Base-by-base conservation (phyloP, 2,797 vertebrate species). In the Sebastes miniatus region DNA sequence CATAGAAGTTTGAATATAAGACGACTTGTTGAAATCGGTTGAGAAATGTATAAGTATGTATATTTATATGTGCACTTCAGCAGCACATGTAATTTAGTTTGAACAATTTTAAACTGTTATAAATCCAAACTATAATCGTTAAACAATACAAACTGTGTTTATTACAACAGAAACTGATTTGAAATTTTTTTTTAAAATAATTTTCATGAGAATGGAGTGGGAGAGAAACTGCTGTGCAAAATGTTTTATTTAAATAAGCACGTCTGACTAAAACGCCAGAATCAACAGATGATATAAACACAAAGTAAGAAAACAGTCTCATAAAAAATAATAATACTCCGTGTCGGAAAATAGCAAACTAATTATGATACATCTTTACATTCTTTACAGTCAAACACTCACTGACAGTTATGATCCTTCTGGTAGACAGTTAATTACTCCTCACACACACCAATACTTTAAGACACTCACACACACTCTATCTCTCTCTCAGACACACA, bases 181-280 rank as follows among this genome's bases (percentile, higher is more conserved):
- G 2, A 61, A 24, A 27, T n/a, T 10, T 8, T 25, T 32, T 11
- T 50, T 2, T 1, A 1, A 24, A 31, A 6, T 47, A 4, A 8
- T 54, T 52, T 56, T 3, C 32, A 32, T 58, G 2, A 31, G 5
- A 72, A n/a, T 36, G n/a, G 25, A 34, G 2, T 43, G 4, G 3
- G 9, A 76, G 29, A 81, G 32, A 34, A 34, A 43, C 57, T 52
- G 9, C 58, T 85, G 67, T 91, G 77, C 70, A 90, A 58, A 81
- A 56, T 59, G 88, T 93, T 95, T 91, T 91, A 92, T 94, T 95
- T 95, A 94, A 96, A 96, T 94, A 95, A 90, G 76, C 87, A 91
- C 88, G 18, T 93, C 96, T 95, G 95, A 96, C 96, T 96, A 96
- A 90, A 96, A 96, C 96, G 95, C 83, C 96, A 96, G 95, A 93